Evolutionary conservation across 2,113 vertebrate species (phyloP), one percentile per base, ranked within the genome.

Genomic region (Pedionomus torquatus): DNA sequence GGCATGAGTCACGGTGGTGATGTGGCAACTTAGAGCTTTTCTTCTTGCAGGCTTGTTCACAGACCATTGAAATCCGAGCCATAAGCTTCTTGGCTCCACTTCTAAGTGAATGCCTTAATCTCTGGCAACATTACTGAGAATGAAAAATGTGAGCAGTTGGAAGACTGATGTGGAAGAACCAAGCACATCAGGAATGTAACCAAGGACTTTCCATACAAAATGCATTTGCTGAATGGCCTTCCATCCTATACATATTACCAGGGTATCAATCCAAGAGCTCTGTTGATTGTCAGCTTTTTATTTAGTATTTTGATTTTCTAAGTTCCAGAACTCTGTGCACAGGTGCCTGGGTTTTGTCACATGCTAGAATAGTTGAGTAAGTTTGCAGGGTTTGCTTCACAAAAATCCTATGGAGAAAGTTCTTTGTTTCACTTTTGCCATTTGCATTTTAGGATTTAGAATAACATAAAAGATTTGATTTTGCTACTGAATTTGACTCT

Each of bases 321-420:
- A 79, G 28, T 5, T 71, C 33, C 17, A 60, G 21, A 75, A 17
- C 9, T 69, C n/a, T 24, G 3, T 87, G 10, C 3, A 1, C 18
- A 72, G 60, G 57, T 44, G 11, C 16, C 20, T 63, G 13, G 0
- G 5, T 68, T 81, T 48, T 31, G 61, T 46, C 15, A 10, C 0
- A 0, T 43, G 11, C 28, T 65, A 13, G 43, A 76, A 15, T 28
- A 55, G 30, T 13, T 49, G 26, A 46, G 5, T 69, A 55, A 76
- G 2, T 55, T 66, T 82, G 8, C 30, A 60, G 60, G 5, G 12
- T 26, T 57, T 87, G 14, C 26, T 86, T 92, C 35, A 54, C 2
- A 0, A 35, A 74, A 55, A 60, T 8, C 12, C 23, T 31, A 10
- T 19, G 41, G 69, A 90, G 8, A 9, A 77, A 44, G 24, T 3